Evolutionary conservation across 37 sponge, comb jelly and placozoan species (phyloP).

Genomic region (Petrosia ficiformis): DNA sequence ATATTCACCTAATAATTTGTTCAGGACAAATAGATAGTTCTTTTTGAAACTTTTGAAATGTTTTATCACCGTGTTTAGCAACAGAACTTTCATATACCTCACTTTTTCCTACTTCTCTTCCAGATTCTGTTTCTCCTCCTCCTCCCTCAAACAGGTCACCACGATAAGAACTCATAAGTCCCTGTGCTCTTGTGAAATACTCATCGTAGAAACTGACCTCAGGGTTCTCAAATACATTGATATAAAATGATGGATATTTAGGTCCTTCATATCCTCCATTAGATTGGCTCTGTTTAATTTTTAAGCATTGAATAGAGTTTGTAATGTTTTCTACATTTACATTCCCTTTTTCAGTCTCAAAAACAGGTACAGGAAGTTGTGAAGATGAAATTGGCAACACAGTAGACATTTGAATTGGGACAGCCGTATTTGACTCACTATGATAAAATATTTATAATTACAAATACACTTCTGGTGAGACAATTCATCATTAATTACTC

Average conservation of each 20-base stretch:
- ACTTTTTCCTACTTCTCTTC: too few relatives aligned
- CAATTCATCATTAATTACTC: too few relatives aligned
- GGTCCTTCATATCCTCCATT: conserved; percentile 1
- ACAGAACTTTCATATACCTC: conserved; percentile 66
- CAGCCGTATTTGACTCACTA: too few relatives aligned
- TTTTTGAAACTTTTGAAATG: conserved; percentile 74
- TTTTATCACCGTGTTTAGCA: conserved; percentile 67
- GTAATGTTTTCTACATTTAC: neutral
- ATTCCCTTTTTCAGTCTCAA: neutral
- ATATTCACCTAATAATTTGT: conserved; percentile 54
- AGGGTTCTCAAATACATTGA: conserved; percentile 41
- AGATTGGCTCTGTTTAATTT: too few relatives aligned
- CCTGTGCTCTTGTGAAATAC: neutral
- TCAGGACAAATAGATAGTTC: conserved; percentile 36
- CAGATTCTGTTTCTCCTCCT: conserved; percentile 12
- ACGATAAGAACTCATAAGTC: conserved; percentile 17
- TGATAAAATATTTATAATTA: too few relatives aligned
- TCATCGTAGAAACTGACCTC: neutral
- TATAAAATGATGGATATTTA: conserved; percentile 30
- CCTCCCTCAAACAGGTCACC: neutral
- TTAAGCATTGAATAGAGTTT: neutral
- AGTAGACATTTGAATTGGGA: too few relatives aligned
- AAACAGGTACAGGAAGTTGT: neutral
- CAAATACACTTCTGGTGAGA: too few relatives aligned
- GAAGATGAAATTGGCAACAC: too few relatives aligned